phyloP scores from a whole-genome alignment of 2,888 invertebrate genomes.

The Morinoia aosen region DNA sequence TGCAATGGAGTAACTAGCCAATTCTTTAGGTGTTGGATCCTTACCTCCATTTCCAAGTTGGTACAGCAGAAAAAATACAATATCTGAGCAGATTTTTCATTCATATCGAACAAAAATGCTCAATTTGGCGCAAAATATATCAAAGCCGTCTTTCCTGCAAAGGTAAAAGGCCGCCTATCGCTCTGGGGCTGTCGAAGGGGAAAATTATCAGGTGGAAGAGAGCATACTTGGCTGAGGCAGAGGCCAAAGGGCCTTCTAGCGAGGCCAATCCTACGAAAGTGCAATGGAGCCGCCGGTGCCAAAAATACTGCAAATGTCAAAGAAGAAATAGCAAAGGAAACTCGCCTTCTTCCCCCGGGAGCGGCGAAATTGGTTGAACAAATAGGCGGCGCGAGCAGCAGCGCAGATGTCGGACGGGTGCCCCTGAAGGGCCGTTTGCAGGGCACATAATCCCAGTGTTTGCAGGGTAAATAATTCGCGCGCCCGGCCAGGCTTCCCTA shows the following conservation, averaged over 20 bases:
- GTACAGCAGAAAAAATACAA: background rate
- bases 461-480: background rate
- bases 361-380: background rate
- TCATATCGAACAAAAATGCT: background rate
- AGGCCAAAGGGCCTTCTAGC: background rate
- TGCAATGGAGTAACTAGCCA: too few relatives aligned
- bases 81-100: background rate
- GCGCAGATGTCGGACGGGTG: background rate
- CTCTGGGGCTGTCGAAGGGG: background rate
- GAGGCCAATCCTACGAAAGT: background rate
- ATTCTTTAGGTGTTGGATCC: too few relatives aligned
- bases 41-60: too few relatives aligned
- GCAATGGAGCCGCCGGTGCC: background rate
- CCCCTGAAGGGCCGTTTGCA: background rate
- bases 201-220: background rate
- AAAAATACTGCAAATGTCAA: constrained; percentile 8
- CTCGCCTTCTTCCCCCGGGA: background rate
- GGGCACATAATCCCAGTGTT: constrained; percentile 1
- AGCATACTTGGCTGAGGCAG: background rate
- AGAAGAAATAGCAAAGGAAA: background rate
- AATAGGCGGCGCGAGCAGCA: background rate
- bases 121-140: background rate
- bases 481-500: background rate
- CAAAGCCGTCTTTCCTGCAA: background rate
- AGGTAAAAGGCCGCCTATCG: background rate